Evolutionary conservation across 2,888 invertebrate species (phyloP).

Genomic region (Watsonalla cultraria): DNA sequence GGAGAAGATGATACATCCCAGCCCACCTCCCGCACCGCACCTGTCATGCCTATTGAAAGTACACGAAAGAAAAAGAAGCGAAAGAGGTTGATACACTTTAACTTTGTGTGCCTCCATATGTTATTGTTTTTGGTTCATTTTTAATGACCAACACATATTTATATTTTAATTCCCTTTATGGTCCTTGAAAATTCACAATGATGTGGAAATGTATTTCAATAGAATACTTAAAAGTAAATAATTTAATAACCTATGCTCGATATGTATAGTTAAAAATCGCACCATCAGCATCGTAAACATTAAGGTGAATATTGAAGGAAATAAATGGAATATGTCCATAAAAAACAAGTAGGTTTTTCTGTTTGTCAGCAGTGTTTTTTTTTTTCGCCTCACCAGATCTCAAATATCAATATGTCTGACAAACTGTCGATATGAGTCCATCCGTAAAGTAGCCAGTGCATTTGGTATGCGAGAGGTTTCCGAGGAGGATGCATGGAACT

Average conservation of each 20-base stretch:
- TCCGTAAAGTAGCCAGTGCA: slow-evolving; percentile 83
- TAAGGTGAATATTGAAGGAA: not conserved
- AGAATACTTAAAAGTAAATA: no score
- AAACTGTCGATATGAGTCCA: slow-evolving; percentile 86
- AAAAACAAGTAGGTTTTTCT: not conserved
- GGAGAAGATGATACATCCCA: slow-evolving; percentile 68
- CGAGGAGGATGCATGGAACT: slow-evolving; percentile 91
- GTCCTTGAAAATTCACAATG: no score
- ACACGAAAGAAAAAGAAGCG: slow-evolving; percentile 66
- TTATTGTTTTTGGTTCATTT: no score
- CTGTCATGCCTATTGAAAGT: slow-evolving; percentile 51
- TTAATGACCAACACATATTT: no score
- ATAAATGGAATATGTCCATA: not conserved
- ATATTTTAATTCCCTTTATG: no score
- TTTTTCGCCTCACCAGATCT: slow-evolving; percentile 38
- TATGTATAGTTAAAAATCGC: no score
- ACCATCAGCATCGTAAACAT: no score
- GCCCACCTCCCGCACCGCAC: slow-evolving; percentile 62
- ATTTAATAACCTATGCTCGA: no score
- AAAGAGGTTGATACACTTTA: slow-evolving; percentile 44
- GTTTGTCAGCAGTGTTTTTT: slow-evolving; percentile 3
- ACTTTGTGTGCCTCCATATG: no score
- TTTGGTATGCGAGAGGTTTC: slow-evolving; percentile 88
- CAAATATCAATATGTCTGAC: slow-evolving; percentile 82
- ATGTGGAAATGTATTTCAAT: no score